phyloP scores from a whole-genome alignment of 2,113 vertebrate genomes.

The Thinocorus orbignyianus region DNA sequence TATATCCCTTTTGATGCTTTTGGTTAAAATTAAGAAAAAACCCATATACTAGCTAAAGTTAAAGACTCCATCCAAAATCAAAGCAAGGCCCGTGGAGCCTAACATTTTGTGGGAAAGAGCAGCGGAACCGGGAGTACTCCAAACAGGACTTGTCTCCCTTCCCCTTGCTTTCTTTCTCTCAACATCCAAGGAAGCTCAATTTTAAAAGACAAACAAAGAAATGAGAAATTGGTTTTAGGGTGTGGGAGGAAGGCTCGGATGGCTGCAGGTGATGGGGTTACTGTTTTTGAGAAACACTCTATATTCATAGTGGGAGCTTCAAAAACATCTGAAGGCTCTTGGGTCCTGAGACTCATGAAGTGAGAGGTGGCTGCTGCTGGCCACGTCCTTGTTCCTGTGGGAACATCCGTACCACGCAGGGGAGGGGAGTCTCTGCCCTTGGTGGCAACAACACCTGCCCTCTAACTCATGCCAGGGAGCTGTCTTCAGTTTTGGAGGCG shows the following conservation, averaged over 20 bases:
- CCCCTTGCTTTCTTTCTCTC: slow-evolving; percentile 22
- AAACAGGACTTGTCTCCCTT: not conserved
- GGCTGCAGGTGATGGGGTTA: slow-evolving; percentile 2
- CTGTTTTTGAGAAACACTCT: slow-evolving; percentile 64
- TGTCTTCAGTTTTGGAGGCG: not conserved
- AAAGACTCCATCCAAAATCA: slow-evolving; percentile 53
- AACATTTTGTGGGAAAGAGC: slow-evolving; percentile 19
- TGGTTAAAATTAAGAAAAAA: slow-evolving; percentile 73
- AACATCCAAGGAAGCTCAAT: slow-evolving; percentile 17
- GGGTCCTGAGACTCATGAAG: not conserved
- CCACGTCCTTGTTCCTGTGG: not conserved
- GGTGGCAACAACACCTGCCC: not conserved
- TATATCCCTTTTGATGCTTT: slow-evolving; percentile 82
- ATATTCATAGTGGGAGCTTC: slow-evolving; percentile 14
- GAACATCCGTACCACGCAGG: not conserved
- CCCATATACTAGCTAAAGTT: slow-evolving; percentile 56
- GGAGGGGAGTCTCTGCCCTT: not conserved
- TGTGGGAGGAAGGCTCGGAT: not conserved
- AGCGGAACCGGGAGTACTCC: not conserved
- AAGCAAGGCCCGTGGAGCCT: slow-evolving; percentile 38
- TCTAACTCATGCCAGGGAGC: slow-evolving; percentile 23
- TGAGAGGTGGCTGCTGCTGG: slow-evolving; percentile 2
- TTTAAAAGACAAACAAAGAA: not conserved
- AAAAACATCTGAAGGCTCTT: not conserved
- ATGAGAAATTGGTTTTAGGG: not conserved